Conservation (phyloP, 2,113 vertebrate species). For the Urocynchramus pylzowi region DNA sequence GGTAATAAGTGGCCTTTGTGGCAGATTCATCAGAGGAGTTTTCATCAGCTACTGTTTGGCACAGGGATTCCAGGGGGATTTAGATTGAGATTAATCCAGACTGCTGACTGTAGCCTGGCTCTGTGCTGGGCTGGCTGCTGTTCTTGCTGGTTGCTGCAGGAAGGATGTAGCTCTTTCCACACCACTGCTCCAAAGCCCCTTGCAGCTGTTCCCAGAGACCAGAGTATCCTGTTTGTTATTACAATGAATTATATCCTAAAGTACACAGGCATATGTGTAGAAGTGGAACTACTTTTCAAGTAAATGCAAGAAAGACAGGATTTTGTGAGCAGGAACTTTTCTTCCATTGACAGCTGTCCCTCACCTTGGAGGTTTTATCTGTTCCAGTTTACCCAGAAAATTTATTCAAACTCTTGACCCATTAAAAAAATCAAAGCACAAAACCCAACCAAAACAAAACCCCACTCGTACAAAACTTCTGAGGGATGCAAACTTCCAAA, state of each 20-base stretch:
- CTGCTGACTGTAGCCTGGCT: not conserved
- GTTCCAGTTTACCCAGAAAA: not conserved
- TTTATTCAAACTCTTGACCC: not conserved
- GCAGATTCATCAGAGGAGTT: not conserved
- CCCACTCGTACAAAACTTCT: accelerated
- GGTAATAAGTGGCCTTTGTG: not conserved
- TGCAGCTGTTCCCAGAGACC: not conserved
- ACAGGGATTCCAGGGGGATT: not conserved
- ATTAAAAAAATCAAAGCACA: not conserved
- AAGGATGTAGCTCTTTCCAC: not conserved
- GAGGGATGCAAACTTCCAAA: not conserved
- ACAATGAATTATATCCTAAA: not conserved
- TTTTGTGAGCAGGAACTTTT: not conserved
- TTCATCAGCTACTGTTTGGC: not conserved
- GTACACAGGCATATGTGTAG: not conserved
- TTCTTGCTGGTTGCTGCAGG: not conserved
- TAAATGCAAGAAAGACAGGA: not conserved
- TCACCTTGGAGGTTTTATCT: not conserved
- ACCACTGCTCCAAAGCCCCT: not conserved
- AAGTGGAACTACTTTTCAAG: not conserved
- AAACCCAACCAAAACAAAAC: not conserved
- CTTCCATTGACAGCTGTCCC: not conserved
- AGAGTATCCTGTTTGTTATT: not conserved
- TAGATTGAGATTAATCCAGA: not conserved
- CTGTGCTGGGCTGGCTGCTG: not conserved